These are phyloP conservation scores for Heliconius hewitsoni DNA, from an alignment of 1,140 invertebrate genomes.

Conservation along the genomic window DNA sequence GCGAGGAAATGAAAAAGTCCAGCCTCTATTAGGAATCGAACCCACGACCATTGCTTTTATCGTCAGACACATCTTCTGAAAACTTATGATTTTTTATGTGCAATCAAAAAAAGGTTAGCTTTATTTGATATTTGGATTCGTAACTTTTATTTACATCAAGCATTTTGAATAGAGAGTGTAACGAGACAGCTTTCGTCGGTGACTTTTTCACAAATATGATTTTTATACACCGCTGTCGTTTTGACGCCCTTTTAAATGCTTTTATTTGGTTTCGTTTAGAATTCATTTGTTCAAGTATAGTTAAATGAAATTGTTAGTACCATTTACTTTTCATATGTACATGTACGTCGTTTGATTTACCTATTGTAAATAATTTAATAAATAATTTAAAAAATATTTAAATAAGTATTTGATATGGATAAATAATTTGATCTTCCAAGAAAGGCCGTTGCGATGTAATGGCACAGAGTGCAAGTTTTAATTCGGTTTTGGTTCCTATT, in stretches of 20 bases:
- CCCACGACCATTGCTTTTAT: no score
- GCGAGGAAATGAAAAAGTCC: no score
- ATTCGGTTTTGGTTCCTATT: no score
- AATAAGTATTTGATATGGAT: no score
- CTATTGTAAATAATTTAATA: no score
- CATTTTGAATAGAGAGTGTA: constrained; percentile 9
- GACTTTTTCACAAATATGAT: not conserved
- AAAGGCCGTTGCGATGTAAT: no score
- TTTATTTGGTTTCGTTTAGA: constrained; percentile 1
- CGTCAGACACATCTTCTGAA: no score
- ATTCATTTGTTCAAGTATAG: not conserved
- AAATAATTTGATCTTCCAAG: no score
- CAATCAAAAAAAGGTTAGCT: not conserved
- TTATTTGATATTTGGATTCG: not conserved
- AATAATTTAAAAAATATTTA: no score
- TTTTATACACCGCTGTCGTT: not conserved
- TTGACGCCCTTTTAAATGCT: not conserved
- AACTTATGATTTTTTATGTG: not conserved
- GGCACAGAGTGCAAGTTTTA: no score
- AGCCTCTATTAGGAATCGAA: no score
- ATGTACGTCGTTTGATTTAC: no score
- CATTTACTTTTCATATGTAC: not conserved
- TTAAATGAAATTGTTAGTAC: not conserved
- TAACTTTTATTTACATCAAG: not conserved
- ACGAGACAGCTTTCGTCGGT: not conserved